phyloP scores from a whole-genome alignment of 2,797 vertebrate genomes.

The Acanthornis magna region DNA sequence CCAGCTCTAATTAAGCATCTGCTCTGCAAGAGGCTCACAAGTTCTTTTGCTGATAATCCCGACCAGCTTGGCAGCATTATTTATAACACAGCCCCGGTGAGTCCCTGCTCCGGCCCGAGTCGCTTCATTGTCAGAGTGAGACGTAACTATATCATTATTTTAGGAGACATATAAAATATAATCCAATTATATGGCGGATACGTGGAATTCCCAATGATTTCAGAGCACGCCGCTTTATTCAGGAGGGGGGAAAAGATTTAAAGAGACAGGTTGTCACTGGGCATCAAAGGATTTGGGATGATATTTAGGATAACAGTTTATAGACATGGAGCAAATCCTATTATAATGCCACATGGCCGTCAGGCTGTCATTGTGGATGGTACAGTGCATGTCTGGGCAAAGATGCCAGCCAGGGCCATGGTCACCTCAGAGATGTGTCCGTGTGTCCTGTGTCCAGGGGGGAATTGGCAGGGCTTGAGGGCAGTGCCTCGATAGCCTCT shows the following conservation, averaged over 20 bases:
- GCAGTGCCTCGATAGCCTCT: neutral
- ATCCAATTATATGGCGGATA: slow-evolving; percentile 51
- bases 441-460: neutral
- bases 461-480: neutral
- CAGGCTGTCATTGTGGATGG: slow-evolving; percentile 49
- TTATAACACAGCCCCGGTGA: neutral
- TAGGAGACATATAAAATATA: slow-evolving; percentile 61
- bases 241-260: slow-evolving; percentile 12
- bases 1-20: slow-evolving; percentile 68
- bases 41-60: slow-evolving; percentile 66
- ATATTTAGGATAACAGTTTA: slow-evolving; percentile 69
- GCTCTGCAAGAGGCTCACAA: slow-evolving; percentile 67
- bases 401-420: neutral
- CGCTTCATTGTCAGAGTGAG: slow-evolving; percentile 23
- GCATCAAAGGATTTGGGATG: slow-evolving; percentile 63
- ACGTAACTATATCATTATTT: slow-evolving; percentile 62
- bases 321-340: slow-evolving; percentile 64
- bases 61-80: slow-evolving; percentile 64
- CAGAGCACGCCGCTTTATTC: neutral
- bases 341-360: slow-evolving; percentile 61
- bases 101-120: neutral
- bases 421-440: neutral
- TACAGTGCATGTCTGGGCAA: neutral
- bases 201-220: slow-evolving; percentile 21
- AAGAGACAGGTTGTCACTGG: slow-evolving; percentile 59